Conservation (phyloP, 1,140 invertebrate genomes). For the Scaptodrosophila lebanonensis region DNA sequence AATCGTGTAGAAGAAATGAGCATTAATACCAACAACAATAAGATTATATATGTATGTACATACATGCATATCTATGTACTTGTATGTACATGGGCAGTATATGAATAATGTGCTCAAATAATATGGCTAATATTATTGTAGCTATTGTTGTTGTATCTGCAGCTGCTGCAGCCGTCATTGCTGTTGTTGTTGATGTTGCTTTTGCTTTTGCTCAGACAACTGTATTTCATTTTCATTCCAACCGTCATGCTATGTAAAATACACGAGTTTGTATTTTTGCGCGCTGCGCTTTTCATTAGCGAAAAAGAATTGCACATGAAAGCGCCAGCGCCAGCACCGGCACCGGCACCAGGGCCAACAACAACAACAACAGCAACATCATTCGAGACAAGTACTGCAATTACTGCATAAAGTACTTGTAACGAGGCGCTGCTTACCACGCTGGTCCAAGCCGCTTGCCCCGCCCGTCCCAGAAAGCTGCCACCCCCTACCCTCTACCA, state of each 20-base stretch:
- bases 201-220: conserved; percentile 17
- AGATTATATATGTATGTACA: too few species aligned
- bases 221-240: conserved; percentile 27
- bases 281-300: conserved; percentile 57
- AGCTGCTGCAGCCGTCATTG: conserved; percentile 1
- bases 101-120: conserved; percentile 14
- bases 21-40: too few species aligned
- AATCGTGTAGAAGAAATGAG: too few species aligned
- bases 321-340: conserved; percentile 9
- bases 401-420: conserved; percentile 74
- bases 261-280: conserved; percentile 30
- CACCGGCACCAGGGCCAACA: conserved; percentile 12
- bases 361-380: conserved; percentile 12
- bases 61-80: too few species aligned
- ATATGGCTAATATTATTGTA: not conserved
- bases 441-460: too few species aligned
- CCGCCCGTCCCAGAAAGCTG: not conserved
- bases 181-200: conserved; percentile 3
- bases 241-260: conserved; percentile 10
- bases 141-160: too few species aligned
- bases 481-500: conserved; percentile 3
- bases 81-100: too few species aligned
- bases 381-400: conserved; percentile 65
- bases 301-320: conserved; percentile 59
- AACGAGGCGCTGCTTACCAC: conserved; percentile 50